Evolutionary conservation across 2,797 vertebrate species (phyloP).

Genomic region (Pagetopsis macropterus): DNA sequence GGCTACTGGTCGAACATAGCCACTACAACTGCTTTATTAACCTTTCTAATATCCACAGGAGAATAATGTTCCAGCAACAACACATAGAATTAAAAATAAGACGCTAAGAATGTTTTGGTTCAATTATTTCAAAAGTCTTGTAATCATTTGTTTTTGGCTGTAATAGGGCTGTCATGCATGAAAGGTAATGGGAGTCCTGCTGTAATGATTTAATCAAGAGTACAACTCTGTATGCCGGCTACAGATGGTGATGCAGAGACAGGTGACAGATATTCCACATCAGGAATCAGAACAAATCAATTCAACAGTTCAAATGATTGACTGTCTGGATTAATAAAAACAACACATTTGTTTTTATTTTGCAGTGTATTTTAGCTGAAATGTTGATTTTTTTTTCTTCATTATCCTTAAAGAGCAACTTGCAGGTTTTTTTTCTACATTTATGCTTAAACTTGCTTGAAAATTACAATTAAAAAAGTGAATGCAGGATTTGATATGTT

Average conservation of each 20-base stretch:
- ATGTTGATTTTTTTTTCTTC: background rate
- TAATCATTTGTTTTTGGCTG: conserved; percentile 2
- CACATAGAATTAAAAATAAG: background rate
- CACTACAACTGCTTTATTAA: conserved; percentile 13
- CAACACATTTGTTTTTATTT: background rate
- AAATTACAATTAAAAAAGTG: too few relatives aligned
- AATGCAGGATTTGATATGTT: too few relatives aligned
- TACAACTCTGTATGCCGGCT: conserved; percentile 9
- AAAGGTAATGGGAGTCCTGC: background rate
- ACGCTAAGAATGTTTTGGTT: background rate
- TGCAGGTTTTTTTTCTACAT: too few relatives aligned
- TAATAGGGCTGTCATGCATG: background rate
- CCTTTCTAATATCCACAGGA: background rate
- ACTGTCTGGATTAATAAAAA: conserved; percentile 15
- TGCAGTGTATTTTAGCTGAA: background rate
- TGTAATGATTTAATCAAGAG: conserved; percentile 18
- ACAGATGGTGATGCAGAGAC: background rate
- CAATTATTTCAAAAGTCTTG: background rate
- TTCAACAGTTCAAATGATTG: background rate
- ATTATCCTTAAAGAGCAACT: too few relatives aligned
- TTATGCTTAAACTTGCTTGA: too few relatives aligned
- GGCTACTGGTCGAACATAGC: conserved; percentile 44
- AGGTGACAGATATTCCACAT: conserved; percentile 19
- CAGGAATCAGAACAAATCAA: background rate
- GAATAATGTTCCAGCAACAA: too few relatives aligned